Percentiles rank a stretch among this genome's conserved stretches.
These are phyloP conservation scores for Hucho hucho DNA, from an alignment of 2,113 vertebrate genomes.

Conservation along the genomic window DNA sequence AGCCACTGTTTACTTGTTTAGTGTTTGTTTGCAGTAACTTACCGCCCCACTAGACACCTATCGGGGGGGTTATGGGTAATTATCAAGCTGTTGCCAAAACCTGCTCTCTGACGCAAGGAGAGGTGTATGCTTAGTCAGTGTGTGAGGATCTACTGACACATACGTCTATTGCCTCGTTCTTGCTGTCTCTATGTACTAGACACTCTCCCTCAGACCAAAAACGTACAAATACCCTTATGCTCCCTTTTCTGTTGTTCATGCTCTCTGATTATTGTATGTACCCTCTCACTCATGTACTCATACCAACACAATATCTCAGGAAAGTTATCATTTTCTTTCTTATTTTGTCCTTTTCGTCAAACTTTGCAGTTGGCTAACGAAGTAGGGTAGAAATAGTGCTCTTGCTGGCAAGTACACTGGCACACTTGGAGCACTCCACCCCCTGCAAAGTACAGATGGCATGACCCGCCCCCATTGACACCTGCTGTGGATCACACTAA, in stretches of 20 bases:
- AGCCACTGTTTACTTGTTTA: conserved; percentile 58
- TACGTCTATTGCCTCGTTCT: background rate
- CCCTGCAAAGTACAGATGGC: conserved; percentile 72
- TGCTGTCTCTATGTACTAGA: background rate
- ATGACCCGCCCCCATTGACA: conserved; percentile 65
- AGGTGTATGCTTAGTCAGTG: conserved; percentile 49
- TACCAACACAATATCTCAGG: background rate
- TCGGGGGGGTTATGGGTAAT: conserved; percentile 62
- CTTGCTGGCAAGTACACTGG: conserved; percentile 5
- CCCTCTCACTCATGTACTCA: background rate
- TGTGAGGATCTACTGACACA: conserved; percentile 38
- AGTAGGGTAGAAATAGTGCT: background rate
- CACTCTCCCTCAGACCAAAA: conserved; percentile 37
- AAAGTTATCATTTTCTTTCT: background rate
- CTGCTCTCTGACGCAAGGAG: conserved; percentile 30
- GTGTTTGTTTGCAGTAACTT: conserved; percentile 67
- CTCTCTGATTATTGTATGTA: background rate
- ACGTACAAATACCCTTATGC: background rate
- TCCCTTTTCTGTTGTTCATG: no score
- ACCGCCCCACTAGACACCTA: conserved; percentile 42
- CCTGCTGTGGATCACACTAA: conserved; percentile 68
- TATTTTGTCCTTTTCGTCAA: background rate
- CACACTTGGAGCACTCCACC: conserved; percentile 51
- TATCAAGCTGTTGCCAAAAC: conserved; percentile 64
- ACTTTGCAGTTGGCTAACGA: background rate